Percentiles rank a stretch among this genome's conserved stretches.
Evolutionary conservation across 1,140 invertebrate species (phyloP).

Genomic region (Phenacoccus solenopsis): DNA sequence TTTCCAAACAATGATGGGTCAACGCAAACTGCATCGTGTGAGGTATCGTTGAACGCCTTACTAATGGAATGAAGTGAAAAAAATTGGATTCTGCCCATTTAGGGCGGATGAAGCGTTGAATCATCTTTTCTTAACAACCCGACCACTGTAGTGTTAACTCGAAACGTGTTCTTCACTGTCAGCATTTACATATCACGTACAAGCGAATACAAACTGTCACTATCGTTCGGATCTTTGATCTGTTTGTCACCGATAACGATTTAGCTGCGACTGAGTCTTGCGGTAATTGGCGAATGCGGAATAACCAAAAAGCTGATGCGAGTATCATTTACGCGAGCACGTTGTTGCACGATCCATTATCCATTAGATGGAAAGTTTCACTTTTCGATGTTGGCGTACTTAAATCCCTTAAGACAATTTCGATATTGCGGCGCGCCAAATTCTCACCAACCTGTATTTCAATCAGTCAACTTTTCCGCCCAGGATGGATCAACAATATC

Average conservation of each 20-base stretch:
- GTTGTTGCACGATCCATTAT: background rate
- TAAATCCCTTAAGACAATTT: background rate
- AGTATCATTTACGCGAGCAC: too few species aligned
- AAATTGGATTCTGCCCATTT: too few species aligned
- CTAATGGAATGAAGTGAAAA: too few species aligned
- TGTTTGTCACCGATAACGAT: background rate
- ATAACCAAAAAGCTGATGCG: too few species aligned
- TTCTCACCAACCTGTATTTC: background rate
- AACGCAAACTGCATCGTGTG: too few species aligned
- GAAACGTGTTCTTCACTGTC: too few species aligned
- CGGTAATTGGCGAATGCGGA: background rate
- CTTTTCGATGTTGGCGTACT: background rate
- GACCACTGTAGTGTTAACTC: too few species aligned
- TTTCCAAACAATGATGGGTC: too few species aligned
- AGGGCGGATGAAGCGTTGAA: too few species aligned
- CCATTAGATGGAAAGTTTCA: background rate
- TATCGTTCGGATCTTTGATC: background rate
- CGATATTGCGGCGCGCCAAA: background rate
- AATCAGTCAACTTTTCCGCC: background rate
- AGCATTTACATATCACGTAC: conserved; percentile 1
- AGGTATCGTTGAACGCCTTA: too few species aligned
- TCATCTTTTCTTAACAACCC: too few species aligned
- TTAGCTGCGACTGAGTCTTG: too few species aligned
- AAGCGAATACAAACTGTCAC: background rate
- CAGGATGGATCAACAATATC: background rate